A percentile compares a stretch with the other conserved stretches of the same genome.
These are phyloP conservation scores for Dyspetes luteomarginatus DNA, from an alignment of 2,888 invertebrate genomes.

Conservation along the genomic window DNA sequence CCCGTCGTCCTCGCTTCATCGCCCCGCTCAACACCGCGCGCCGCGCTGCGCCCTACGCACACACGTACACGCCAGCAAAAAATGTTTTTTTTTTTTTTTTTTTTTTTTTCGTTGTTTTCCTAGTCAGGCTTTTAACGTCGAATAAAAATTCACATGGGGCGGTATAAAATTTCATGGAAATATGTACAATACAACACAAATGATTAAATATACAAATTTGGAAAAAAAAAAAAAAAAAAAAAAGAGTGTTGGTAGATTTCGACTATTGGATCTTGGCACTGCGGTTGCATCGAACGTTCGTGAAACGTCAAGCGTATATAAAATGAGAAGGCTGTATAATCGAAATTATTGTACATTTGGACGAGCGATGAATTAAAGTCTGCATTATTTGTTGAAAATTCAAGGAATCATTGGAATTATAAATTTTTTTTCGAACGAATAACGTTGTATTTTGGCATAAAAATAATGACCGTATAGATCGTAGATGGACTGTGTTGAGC, in stretches of 20 bases:
- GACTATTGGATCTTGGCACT: conserved; percentile 35
- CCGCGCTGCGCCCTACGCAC: conserved; percentile 51
- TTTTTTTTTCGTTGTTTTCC: conserved; percentile 37
- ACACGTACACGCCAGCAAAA: conserved; percentile 39
- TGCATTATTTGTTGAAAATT: conserved; percentile 38
- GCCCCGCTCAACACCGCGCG: conserved; percentile 51
- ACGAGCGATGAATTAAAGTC: conserved; percentile 53
- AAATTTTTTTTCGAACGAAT: neutral
- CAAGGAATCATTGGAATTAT: conserved; percentile 17
- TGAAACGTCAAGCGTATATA: conserved; percentile 48
- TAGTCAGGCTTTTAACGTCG: conserved; percentile 39
- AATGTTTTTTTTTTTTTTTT: conserved; percentile 10
- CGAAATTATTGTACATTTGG: conserved; percentile 41
- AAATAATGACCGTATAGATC: conserved; percentile 26
- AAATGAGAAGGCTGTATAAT: conserved; percentile 35
- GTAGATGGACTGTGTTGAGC: conserved; percentile 33
- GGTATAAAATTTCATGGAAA: conserved; percentile 31
- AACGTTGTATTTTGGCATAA: conserved; percentile 3
- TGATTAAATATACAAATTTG: conserved; percentile 3
- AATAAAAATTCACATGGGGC: conserved; percentile 51
- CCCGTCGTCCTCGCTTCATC: conserved; percentile 57
- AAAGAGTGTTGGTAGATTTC: conserved; percentile 50
- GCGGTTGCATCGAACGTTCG: conserved; percentile 32
- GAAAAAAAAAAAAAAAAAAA: neutral
- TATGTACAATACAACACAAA: conserved; percentile 10